Evolutionary conservation across 2,888 invertebrate species (phyloP).

Genomic region (Microplitis manilae): DNA sequence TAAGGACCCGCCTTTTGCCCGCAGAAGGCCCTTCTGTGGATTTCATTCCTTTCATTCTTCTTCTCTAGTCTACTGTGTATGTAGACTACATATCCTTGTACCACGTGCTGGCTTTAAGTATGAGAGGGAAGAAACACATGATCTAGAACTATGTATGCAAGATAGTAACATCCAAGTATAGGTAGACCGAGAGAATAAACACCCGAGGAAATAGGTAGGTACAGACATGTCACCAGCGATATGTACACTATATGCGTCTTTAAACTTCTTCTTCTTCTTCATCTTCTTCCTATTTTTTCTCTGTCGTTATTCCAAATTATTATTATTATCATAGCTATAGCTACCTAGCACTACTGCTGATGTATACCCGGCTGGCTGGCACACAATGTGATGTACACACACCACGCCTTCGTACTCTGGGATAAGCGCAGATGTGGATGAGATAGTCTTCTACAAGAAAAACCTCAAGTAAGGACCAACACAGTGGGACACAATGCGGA

Average conservation of each 20-base stretch:
- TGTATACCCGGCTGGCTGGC: slow-evolving; percentile 3
- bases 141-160: slow-evolving; percentile 22
- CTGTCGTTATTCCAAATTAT: background rate
- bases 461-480: slow-evolving; percentile 38
- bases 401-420: slow-evolving; percentile 33
- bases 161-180: slow-evolving; percentile 11
- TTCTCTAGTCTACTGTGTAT: background rate
- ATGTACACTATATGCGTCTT: slow-evolving; percentile 16
- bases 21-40: slow-evolving; percentile 30
- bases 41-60: background rate
- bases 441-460: slow-evolving; percentile 47
- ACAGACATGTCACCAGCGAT: slow-evolving; percentile 39
- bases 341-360: background rate
- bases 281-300: background rate
- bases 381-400: slow-evolving; percentile 38
- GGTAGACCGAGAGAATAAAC: slow-evolving; percentile 13
- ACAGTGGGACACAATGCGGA: slow-evolving; percentile 54
- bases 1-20: slow-evolving; percentile 36
- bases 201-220: slow-evolving; percentile 39
- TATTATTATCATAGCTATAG: background rate
- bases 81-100: background rate
- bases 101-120: slow-evolving; percentile 9
- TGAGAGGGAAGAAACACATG: background rate
- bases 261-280: slow-evolving; percentile 16
- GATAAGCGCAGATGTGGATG: slow-evolving; percentile 51